phyloP scores from a whole-genome alignment of 2,113 vertebrate species.

The Rissa tridactyla region DNA sequence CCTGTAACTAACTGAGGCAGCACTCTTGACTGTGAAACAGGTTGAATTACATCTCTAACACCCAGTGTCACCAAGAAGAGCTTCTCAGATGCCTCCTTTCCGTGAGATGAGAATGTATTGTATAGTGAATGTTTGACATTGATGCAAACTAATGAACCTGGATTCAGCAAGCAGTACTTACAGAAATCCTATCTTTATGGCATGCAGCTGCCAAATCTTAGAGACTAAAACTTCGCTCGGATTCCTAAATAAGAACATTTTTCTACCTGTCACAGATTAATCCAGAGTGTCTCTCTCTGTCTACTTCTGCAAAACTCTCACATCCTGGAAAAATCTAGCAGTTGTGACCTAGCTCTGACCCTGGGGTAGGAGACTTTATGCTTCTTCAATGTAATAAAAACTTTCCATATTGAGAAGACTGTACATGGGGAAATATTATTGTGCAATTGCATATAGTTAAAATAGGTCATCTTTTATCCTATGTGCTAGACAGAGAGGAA shows the following conservation, averaged over 20 bases:
- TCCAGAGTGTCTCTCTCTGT: slow-evolving; percentile 2
- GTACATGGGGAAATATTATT: background rate
- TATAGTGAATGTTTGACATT: slow-evolving; percentile 14
- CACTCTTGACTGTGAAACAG: background rate
- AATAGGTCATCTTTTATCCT: background rate
- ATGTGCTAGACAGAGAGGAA: background rate
- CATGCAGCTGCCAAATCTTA: slow-evolving; percentile 49
- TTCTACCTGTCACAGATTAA: slow-evolving; percentile 61
- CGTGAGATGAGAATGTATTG: background rate
- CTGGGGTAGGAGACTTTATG: background rate
- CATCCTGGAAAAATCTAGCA: slow-evolving; percentile 32
- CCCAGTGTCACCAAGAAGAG: background rate
- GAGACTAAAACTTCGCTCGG: background rate
- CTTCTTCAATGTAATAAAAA: background rate
- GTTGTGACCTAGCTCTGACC: slow-evolving; percentile 19
- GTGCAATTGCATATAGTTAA: background rate
- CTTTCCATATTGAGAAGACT: background rate
- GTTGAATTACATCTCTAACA: slow-evolving; percentile 2
- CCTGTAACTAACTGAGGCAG: background rate
- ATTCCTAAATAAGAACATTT: slow-evolving; percentile 45
- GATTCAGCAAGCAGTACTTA: slow-evolving; percentile 18
- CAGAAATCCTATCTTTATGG: slow-evolving; percentile 34
- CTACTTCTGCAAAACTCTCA: slow-evolving; percentile 28
- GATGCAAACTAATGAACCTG: slow-evolving; percentile 39
- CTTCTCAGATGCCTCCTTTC: background rate